Evolutionary conservation across 2,797 vertebrate genomes (phyloP).

Genomic region (Catostomus latipinnis): DNA sequence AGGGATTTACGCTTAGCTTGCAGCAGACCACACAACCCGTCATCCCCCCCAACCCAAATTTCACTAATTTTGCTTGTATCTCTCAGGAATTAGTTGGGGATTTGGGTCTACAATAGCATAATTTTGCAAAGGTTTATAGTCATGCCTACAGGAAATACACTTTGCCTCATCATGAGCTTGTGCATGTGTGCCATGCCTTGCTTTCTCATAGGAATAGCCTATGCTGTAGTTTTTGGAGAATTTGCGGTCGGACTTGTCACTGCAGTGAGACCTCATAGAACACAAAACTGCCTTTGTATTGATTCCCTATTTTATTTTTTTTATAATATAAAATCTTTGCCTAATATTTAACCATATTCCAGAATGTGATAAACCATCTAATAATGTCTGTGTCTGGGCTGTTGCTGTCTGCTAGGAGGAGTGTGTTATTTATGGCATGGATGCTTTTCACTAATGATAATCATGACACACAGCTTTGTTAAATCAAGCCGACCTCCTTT

Average conservation of each 20-base stretch:
- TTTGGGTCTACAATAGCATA: slow-evolving; percentile 45
- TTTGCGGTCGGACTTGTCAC: slow-evolving; percentile 42
- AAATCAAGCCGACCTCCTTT: slow-evolving; percentile 57
- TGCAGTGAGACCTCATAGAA: slow-evolving; percentile 1
- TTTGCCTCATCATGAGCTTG: slow-evolving; percentile 27
- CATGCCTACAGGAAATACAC: slow-evolving; percentile 56
- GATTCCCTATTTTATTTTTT: background rate
- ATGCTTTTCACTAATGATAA: slow-evolving; percentile 49
- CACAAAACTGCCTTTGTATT: background rate
- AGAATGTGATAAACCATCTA: slow-evolving; percentile 9
- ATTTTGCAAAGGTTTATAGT: slow-evolving; percentile 37
- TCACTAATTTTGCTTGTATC: slow-evolving; percentile 31
- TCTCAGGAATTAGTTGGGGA: slow-evolving; percentile 20
- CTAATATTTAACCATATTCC: slow-evolving; percentile 12
- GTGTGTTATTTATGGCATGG: slow-evolving; percentile 28
- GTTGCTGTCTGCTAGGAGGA: background rate
- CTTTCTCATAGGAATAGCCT: slow-evolving; percentile 13
- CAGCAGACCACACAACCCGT: slow-evolving; percentile 34
- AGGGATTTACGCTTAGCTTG: slow-evolving; percentile 37
- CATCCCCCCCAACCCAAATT: slow-evolving; percentile 1
- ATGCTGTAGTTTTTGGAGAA: slow-evolving; percentile 25
- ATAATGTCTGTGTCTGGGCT: slow-evolving; percentile 25
- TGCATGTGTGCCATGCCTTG: background rate
- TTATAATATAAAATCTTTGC: slow-evolving; percentile 10
- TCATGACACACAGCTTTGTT: slow-evolving; percentile 34